Evolutionary conservation across 2,888 invertebrate species (phyloP).

Genomic region (Leptopterna dolabrata): DNA sequence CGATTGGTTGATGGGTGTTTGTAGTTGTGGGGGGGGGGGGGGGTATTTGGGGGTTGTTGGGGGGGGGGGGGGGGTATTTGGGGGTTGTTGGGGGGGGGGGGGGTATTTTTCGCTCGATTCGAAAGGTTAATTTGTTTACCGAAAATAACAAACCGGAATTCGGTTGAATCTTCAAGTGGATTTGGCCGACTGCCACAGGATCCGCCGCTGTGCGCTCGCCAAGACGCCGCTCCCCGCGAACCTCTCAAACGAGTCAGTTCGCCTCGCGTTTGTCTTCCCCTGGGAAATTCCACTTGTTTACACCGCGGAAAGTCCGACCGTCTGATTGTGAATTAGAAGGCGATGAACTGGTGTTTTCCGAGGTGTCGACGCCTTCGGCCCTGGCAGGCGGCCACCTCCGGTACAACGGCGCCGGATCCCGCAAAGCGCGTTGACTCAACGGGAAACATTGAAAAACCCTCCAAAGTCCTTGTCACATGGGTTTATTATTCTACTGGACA

Average conservation of each 20-base stretch:
- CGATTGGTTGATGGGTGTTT: no score
- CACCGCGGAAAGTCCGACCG: background rate
- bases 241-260: constrained; percentile 26
- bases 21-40: no score
- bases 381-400: constrained; percentile 21
- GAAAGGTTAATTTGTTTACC: no score
- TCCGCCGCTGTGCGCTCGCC: background rate
- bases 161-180: constrained; percentile 46
- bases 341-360: constrained; percentile 32
- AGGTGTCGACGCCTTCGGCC: constrained; percentile 9
- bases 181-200: background rate
- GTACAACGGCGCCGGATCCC: background rate
- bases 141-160: no score
- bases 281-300: constrained; percentile 32
- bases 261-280: constrained; percentile 16
- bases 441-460: no score
- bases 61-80: no score
- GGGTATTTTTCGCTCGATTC: no score
- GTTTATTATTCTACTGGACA: no score
- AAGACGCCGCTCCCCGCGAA: background rate
- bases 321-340: constrained; percentile 23
- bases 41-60: no score
- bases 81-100: no score
- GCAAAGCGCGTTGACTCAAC: background rate
- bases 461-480: no score